Percentiles rank a stretch among this genome's conserved stretches.
These are phyloP conservation scores for Eulemur mongoz DNA, from an alignment of 2,797 vertebrate species.

Conservation along the genomic window DNA sequence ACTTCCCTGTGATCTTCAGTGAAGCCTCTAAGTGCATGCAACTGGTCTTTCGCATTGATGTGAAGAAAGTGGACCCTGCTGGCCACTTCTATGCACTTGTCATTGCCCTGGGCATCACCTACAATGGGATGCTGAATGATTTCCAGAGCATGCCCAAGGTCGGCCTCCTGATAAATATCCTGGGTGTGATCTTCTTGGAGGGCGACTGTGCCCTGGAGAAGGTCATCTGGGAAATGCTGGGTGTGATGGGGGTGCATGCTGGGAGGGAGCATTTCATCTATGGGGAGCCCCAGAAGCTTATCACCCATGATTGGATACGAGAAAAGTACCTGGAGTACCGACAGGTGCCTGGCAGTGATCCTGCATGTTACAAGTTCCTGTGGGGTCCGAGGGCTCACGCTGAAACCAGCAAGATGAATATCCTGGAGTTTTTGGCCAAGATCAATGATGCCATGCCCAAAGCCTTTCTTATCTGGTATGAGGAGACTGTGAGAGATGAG, in stretches of 20 bases:
- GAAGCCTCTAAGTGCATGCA: neutral
- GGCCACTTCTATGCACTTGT: neutral
- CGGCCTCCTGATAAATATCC: neutral
- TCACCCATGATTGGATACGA: neutral
- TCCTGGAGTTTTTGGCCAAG: too few species aligned
- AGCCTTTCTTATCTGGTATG: too few species aligned
- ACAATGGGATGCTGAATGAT: neutral
- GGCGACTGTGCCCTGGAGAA: neutral
- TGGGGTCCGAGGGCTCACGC: too few species aligned
- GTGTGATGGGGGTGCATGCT: neutral
- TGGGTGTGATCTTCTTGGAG: neutral
- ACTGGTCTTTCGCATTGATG: conserved; percentile 30
- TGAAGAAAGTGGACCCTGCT: neutral
- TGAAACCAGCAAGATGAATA: too few species aligned
- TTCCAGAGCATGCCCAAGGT: neutral
- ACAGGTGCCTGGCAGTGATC: neutral
- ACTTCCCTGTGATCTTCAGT: neutral
- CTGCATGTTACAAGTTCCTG: too few species aligned
- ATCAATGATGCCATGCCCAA: too few species aligned
- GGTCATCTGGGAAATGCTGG: neutral
- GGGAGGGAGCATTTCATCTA: neutral
- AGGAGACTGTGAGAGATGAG: too few species aligned
- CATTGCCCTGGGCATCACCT: neutral
- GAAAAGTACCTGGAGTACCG: conserved; percentile 9
- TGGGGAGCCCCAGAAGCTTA: neutral